Conservation (phyloP, 1,140 invertebrate genomes). For the Periplaneta americana region DNA sequence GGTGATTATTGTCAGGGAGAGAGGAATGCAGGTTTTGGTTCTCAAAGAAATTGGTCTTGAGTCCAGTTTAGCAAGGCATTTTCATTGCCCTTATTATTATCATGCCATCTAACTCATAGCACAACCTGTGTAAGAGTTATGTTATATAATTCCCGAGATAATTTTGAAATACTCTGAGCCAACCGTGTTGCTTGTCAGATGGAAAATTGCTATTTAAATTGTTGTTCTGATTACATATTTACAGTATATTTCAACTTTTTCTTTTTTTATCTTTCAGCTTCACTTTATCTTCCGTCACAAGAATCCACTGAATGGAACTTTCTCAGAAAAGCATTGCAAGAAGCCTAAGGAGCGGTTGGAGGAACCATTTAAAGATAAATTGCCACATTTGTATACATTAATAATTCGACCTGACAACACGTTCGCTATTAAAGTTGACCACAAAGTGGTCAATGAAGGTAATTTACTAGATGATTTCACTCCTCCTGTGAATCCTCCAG, state of each 20-base stretch:
- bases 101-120: too few relatives aligned
- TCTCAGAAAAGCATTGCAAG: conserved; percentile 89
- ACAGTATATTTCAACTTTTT: conserved; percentile 19
- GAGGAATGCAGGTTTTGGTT: too few relatives aligned
- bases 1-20: too few relatives aligned
- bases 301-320: conserved; percentile 86
- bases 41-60: too few relatives aligned
- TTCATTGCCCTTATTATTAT: too few relatives aligned
- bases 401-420: conserved; percentile 85
- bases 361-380: conserved; percentile 89
- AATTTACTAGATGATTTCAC: conserved; percentile 84
- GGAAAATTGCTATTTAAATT: too few relatives aligned
- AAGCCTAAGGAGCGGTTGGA: conserved; percentile 81
- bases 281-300: conserved; percentile 97
- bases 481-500: conserved; percentile 91
- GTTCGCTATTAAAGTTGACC: conserved; percentile 64
- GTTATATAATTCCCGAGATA: too few relatives aligned
- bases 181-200: too few relatives aligned
- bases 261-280: conserved; percentile 47
- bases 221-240: too few relatives aligned
- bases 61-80: too few relatives aligned
- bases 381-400: conserved; percentile 92
- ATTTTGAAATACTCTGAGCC: too few relatives aligned
- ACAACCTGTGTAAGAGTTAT: too few relatives aligned
- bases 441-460: conserved; percentile 75